Evolutionary conservation across 2,888 invertebrate genomes (phyloP).

Genomic region (Thumatha senex): DNA sequence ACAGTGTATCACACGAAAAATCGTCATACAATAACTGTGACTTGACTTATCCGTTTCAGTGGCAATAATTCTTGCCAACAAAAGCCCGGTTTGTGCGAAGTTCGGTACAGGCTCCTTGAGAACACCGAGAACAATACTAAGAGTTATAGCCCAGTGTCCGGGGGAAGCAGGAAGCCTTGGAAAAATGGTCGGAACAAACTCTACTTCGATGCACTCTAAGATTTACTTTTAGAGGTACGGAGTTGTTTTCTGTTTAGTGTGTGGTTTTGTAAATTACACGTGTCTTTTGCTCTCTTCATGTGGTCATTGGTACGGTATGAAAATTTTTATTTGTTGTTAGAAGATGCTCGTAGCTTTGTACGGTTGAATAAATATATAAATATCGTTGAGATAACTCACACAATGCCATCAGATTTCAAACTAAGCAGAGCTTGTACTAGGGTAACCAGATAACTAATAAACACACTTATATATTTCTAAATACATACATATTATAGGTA

Average conservation of each 20-base stretch:
- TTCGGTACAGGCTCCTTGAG: constrained; percentile 54
- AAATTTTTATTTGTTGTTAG: no score
- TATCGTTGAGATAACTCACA: no score
- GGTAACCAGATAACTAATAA: no score
- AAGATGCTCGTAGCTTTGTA: no score
- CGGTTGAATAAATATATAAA: no score
- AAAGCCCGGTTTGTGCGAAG: constrained; percentile 44
- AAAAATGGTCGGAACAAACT: constrained; percentile 49
- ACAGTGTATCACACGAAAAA: constrained; percentile 46
- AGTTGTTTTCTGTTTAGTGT: not conserved
- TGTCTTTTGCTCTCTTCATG: no score
- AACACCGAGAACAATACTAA: constrained; percentile 59
- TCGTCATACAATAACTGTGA: constrained; percentile 58
- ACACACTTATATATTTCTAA: no score
- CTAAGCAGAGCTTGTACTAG: no score
- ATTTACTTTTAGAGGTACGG: constrained; percentile 1
- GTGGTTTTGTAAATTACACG: not conserved
- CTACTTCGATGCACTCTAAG: constrained; percentile 22
- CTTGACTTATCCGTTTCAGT: constrained; percentile 52
- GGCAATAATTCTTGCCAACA: constrained; percentile 61
- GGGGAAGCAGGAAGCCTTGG: constrained; percentile 49
- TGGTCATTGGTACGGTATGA: no score
- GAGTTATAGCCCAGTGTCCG: constrained; percentile 61
- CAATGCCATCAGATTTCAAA: no score
- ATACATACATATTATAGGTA: no score